Evolutionary conservation across 2,888 invertebrate genomes (phyloP), one percentile per base, ranked within the genome.

Genomic region (Eilema depressum): DNA sequence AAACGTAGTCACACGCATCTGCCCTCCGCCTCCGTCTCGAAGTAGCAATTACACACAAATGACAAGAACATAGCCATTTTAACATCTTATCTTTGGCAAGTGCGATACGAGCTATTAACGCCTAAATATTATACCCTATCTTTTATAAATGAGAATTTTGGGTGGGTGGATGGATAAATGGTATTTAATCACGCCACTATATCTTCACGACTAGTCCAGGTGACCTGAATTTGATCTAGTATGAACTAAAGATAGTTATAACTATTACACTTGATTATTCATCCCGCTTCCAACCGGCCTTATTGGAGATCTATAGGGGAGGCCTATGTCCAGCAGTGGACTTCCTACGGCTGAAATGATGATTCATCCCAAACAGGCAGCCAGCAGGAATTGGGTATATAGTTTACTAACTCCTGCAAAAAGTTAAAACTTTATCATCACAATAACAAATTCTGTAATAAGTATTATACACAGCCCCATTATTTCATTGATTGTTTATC

Each of bases 1-100:
- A 87, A 91, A 88, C 84, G 89, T 86, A 89, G 89, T 92, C 92
- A 87, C 93, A 93, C 90, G 89, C 94, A 94, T 94, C 94, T 94
- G 94, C 93, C 91, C 86, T 87, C 90, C 87, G 91, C 91, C 86
- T 87, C 90, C 87, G 91, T 89, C 91, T 86, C 84, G 75, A 86
- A 84, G 86, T 89, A 89, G 86, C 89, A 94, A 94, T 94, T 94
- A 94, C 89, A 89, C 83, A 78, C 81, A 86, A 90, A 91, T 86
- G 88, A 91, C 88, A 88, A 90, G 74, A 83, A 89, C 86, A 86
- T 83, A 85, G 85, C 86, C 85, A 88, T 89, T 90, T 91, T 89
- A 88, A 90, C 88, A 86, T 88, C 89, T 90, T 86, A 87, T 86
- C 86, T 89, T 86, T 82, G 78, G 85, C 63, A 60, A 63, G 53